Percentiles rank a stretch among this genome's conserved stretches.
Conservation (phyloP, 2,888 invertebrate genomes). For the Papilio protenor region DNA sequence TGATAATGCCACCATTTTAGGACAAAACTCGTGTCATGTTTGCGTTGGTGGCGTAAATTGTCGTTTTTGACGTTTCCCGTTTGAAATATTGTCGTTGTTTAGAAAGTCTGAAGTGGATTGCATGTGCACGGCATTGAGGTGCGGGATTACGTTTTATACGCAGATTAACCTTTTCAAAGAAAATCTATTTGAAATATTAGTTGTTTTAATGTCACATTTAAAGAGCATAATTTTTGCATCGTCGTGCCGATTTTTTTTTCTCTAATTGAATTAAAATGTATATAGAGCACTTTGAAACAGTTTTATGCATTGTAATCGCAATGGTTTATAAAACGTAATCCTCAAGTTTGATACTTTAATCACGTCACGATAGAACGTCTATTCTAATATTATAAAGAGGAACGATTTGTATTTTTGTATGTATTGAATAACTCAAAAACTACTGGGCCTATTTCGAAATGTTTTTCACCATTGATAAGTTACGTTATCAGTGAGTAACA, state of each 20-base stretch:
- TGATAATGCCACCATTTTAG: constrained; percentile 38
- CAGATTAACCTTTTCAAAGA: constrained; percentile 23
- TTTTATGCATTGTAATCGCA: not conserved
- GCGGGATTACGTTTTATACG: constrained; percentile 14
- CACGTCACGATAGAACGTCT: not conserved
- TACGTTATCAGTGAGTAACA: no score
- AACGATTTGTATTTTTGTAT: no score
- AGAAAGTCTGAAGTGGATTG: constrained; percentile 38
- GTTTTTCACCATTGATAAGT: no score
- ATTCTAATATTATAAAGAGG: no score
- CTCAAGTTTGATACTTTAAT: not conserved
- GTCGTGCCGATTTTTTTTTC: not conserved
- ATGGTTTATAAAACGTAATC: not conserved
- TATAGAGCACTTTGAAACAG: not conserved
- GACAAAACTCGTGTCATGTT: constrained; percentile 41
- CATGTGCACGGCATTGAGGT: constrained; percentile 27
- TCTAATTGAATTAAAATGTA: not conserved
- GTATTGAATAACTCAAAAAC: no score
- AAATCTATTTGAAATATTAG: constrained; percentile 16
- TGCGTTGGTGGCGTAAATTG: constrained; percentile 43
- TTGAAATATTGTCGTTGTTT: constrained; percentile 39
- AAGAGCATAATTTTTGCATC: constrained; percentile 5
- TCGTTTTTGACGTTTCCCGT: constrained; percentile 34
- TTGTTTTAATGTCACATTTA: constrained; percentile 10
- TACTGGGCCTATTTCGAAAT: no score